Conservation (phyloP, 2,113 vertebrate species). For the Eclectus roratus region DNA sequence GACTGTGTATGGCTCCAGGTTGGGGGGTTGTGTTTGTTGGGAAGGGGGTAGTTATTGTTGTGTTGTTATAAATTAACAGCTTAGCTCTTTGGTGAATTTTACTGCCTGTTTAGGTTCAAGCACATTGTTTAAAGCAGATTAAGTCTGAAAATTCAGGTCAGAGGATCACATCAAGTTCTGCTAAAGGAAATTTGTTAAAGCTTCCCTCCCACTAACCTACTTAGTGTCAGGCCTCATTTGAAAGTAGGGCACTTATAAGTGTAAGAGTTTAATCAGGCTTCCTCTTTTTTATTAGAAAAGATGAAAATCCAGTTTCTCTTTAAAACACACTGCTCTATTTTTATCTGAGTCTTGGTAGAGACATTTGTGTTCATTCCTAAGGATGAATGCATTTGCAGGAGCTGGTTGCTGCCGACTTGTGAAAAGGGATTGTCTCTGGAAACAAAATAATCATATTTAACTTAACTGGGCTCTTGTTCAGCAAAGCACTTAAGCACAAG, state of each 20-base stretch:
- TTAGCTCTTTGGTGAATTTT: conserved; percentile 31
- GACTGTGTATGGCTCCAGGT: not conserved
- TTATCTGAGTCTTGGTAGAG: conserved; percentile 7
- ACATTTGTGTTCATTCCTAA: conserved; percentile 16
- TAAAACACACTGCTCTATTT: conserved; percentile 24
- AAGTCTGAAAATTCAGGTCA: conserved; percentile 67
- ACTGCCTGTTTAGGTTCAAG: not conserved
- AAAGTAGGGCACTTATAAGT: conserved; percentile 56
- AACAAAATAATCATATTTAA: conserved; percentile 59
- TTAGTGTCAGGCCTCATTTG: conserved; percentile 65
- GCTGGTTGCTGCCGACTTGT: not conserved
- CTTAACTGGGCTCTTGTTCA: conserved; percentile 57
- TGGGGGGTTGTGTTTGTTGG: not conserved
- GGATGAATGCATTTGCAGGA: conserved; percentile 2
- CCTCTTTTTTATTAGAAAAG: conserved; percentile 54
- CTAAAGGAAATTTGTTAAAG: conserved; percentile 66
- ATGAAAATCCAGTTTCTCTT: conserved; percentile 49
- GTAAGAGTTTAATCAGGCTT: conserved; percentile 67
- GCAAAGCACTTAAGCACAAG: conserved; percentile 55
- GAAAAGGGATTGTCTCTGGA: conserved; percentile 14
- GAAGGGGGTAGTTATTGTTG: not conserved
- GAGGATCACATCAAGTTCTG: conserved; percentile 63
- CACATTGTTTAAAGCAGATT: conserved; percentile 49
- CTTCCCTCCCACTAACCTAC: conserved; percentile 67
- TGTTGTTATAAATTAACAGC: conserved; percentile 4